These are phyloP conservation scores for Sarcophaga variegata DNA, from an alignment of 2,888 invertebrate genomes.

Conservation along the genomic window DNA sequence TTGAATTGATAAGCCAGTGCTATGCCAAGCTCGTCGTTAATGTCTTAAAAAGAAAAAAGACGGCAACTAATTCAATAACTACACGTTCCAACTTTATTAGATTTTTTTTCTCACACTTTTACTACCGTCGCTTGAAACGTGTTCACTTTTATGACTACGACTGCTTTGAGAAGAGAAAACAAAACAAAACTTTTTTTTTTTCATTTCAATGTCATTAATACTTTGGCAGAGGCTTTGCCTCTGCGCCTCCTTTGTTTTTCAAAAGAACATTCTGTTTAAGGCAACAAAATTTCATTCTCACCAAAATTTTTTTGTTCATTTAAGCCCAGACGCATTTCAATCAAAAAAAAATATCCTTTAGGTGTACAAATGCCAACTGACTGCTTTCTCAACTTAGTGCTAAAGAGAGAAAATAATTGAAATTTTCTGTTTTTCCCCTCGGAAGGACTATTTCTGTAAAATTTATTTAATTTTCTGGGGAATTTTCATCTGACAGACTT, in stretches of 20 bases:
- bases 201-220: no score
- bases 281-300: no score
- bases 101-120: slow-evolving; percentile 24
- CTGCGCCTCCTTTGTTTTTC: no score
- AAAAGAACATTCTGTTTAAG: no score
- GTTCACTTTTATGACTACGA: slow-evolving; percentile 21
- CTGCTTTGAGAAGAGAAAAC: not conserved
- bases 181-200: not conserved
- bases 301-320: no score
- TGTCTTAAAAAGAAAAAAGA: not conserved
- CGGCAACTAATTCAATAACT: slow-evolving; percentile 16
- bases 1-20: no score
- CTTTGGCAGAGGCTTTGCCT: no score
- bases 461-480: not conserved
- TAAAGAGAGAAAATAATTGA: slow-evolving; percentile 4
- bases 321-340: no score
- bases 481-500: not conserved
- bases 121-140: slow-evolving; percentile 24
- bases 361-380: not conserved
- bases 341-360: no score
- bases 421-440: not conserved
- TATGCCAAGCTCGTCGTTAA: not conserved
- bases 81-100: slow-evolving; percentile 62
- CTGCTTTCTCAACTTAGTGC: not conserved
- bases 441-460: not conserved